phyloP scores from a whole-genome alignment of 2,888 invertebrate species.

The Dryocosmus kuriphilus region DNA sequence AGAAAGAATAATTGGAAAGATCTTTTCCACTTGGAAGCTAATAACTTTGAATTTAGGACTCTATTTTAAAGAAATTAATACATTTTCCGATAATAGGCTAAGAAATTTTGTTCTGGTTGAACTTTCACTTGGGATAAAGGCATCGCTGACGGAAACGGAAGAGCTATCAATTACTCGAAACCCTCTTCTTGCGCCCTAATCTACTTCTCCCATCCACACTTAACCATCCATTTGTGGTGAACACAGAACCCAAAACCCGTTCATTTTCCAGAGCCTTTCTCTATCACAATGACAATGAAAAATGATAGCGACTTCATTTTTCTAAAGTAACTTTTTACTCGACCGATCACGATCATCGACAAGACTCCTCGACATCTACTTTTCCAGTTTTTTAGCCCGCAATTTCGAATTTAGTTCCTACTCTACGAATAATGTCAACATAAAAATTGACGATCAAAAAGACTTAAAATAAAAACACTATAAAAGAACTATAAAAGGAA shows the following conservation, averaged over 20 bases:
- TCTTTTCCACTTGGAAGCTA: no score
- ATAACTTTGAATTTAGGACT: not conserved
- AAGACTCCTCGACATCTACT: not conserved
- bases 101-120: constrained; percentile 46
- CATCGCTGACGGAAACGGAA: constrained; percentile 58
- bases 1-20: not conserved
- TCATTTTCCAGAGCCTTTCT: constrained; percentile 43
- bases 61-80: not conserved
- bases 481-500: not conserved
- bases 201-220: constrained; percentile 67
- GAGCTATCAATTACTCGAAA: constrained; percentile 68
- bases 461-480: not conserved
- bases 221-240: constrained; percentile 63
- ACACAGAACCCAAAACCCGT: constrained; percentile 48
- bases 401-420: not conserved
- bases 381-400: not conserved
- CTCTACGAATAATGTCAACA: not conserved
- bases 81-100: not conserved
- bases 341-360: constrained; percentile 19
- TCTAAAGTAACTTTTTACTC: constrained; percentile 52
- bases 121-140: constrained; percentile 48
- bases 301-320: constrained; percentile 60
- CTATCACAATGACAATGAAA: constrained; percentile 55
- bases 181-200: constrained; percentile 63
- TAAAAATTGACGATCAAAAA: not conserved